phyloP scores from a whole-genome alignment of 2,888 invertebrate species.

The Blastobasis lacticolella region DNA sequence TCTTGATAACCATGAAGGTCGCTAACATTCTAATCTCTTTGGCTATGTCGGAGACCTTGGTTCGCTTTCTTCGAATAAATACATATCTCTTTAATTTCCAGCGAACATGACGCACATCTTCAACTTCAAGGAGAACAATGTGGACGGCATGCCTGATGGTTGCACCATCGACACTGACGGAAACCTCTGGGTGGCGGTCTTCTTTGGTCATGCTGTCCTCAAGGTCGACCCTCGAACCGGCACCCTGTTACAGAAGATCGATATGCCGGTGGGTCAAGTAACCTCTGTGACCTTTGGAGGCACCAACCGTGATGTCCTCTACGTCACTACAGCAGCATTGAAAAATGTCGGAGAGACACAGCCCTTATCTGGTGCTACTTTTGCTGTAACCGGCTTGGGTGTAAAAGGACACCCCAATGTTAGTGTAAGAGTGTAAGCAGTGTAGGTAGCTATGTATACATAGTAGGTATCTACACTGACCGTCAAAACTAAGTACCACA shows the following conservation, averaged over 20 bases:
- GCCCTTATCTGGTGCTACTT: slow-evolving; percentile 75
- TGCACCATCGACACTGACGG: slow-evolving; percentile 85
- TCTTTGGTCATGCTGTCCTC: slow-evolving; percentile 73
- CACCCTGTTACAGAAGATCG: slow-evolving; percentile 71
- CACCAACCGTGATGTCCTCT: slow-evolving; percentile 78
- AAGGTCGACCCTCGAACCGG: slow-evolving; percentile 71
- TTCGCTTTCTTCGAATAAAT: too few relatives aligned
- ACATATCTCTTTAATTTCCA: slow-evolving; percentile 29
- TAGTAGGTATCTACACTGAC: too few relatives aligned
- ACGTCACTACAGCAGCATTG: slow-evolving; percentile 75
- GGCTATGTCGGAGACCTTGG: too few relatives aligned
- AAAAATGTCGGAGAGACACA: slow-evolving; percentile 41
- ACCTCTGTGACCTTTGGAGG: slow-evolving; percentile 85
- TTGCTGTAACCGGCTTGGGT: slow-evolving; percentile 76
- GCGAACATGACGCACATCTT: slow-evolving; percentile 76
- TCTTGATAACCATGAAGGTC: too few relatives aligned
- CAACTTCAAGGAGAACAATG: slow-evolving; percentile 62
- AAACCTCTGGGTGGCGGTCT: slow-evolving; percentile 84
- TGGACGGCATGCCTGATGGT: slow-evolving; percentile 76
- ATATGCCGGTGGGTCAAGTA: slow-evolving; percentile 74
- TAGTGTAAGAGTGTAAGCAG: slow-evolving; percentile 30
- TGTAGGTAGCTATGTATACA: too few relatives aligned
- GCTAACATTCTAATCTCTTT: too few relatives aligned
- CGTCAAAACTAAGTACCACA: too few relatives aligned
- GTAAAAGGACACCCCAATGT: slow-evolving; percentile 67